Conservation (phyloP, 2,113 vertebrate genomes). For the Limanda limanda region DNA sequence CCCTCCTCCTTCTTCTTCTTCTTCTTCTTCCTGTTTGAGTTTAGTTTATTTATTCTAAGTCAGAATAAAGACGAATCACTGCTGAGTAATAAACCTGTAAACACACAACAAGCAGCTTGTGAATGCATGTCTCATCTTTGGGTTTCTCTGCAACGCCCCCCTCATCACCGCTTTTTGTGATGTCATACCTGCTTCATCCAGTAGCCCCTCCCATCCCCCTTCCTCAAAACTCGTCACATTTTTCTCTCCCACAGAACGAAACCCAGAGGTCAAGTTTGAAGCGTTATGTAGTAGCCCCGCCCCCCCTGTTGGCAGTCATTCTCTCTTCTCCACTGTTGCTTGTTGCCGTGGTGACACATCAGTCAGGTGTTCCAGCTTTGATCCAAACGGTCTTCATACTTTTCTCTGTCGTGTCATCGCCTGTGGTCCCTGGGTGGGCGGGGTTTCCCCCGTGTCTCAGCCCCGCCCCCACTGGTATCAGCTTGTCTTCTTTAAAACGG, state of each 20-base stretch:
- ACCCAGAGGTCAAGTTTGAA: background rate
- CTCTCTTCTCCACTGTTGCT: background rate
- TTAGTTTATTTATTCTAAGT: conserved; percentile 72
- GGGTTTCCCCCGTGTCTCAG: background rate
- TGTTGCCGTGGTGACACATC: conserved; percentile 31
- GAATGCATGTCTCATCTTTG: conserved; percentile 87
- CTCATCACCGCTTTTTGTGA: conserved; percentile 80
- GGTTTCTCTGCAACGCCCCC: conserved; percentile 75
- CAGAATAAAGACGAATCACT: conserved; percentile 46
- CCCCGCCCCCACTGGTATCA: conserved; percentile 4
- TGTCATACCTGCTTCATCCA: conserved; percentile 88
- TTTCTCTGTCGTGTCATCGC: background rate
- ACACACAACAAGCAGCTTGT: conserved; percentile 85
- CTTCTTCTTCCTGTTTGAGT: conserved; percentile 63
- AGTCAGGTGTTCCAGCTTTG: background rate
- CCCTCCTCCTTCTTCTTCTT: conserved; percentile 61
- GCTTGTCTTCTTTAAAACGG: background rate
- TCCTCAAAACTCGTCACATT: background rate
- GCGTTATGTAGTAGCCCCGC: conserved; percentile 35
- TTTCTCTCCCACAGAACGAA: conserved; percentile 20
- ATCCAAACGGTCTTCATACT: background rate
- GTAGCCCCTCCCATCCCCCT: conserved; percentile 54
- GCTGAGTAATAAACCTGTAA: conserved; percentile 76
- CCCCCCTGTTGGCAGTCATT: conserved; percentile 13
- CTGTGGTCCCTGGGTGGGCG: conserved; percentile 5